These are phyloP conservation scores for Thunnus albacares DNA, from an alignment of 2,797 vertebrate genomes.

Conservation along the genomic window DNA sequence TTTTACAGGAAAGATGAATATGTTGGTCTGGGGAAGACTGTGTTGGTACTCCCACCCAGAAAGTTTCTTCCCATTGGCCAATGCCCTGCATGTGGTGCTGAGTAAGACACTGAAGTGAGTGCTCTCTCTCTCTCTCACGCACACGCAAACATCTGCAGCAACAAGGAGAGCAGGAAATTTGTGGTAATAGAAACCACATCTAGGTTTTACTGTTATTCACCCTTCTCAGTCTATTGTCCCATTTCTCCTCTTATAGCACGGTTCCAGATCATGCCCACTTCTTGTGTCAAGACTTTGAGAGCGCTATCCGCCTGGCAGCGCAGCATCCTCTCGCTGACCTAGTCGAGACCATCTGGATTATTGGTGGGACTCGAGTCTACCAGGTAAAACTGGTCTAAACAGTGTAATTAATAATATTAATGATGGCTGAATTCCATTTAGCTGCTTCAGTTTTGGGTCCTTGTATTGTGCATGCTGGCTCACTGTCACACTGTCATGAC, in stretches of 20 bases:
- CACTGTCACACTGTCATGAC: no score
- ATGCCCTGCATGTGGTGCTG: slow-evolving; percentile 82
- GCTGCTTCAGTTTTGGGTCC: no score
- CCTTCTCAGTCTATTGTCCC: background rate
- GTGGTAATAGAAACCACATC: background rate
- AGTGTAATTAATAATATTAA: no score
- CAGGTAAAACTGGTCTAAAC: slow-evolving; percentile 65
- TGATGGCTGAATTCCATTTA: no score
- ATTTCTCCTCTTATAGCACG: slow-evolving; percentile 63
- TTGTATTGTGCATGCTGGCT: no score
- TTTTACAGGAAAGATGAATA: slow-evolving; percentile 84
- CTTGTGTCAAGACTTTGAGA: slow-evolving; percentile 80
- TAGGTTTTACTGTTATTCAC: fast-evolving
- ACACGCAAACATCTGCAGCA: background rate
- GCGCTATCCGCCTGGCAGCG: slow-evolving; percentile 70
- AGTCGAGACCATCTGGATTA: slow-evolving; percentile 89
- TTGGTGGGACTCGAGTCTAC: slow-evolving; percentile 84
- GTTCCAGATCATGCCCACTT: slow-evolving; percentile 83
- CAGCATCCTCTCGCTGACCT: slow-evolving; percentile 72
- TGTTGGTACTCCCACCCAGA: slow-evolving; percentile 79
- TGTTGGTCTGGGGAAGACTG: slow-evolving; percentile 84
- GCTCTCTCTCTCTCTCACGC: background rate
- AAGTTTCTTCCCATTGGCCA: slow-evolving; percentile 75
- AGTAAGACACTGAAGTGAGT: slow-evolving; percentile 81
- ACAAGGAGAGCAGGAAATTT: background rate